Evolutionary conservation across 2,888 invertebrate species (phyloP), one percentile per base, ranked within the genome.

Genomic region (Torymus aiolomorphi): DNA sequence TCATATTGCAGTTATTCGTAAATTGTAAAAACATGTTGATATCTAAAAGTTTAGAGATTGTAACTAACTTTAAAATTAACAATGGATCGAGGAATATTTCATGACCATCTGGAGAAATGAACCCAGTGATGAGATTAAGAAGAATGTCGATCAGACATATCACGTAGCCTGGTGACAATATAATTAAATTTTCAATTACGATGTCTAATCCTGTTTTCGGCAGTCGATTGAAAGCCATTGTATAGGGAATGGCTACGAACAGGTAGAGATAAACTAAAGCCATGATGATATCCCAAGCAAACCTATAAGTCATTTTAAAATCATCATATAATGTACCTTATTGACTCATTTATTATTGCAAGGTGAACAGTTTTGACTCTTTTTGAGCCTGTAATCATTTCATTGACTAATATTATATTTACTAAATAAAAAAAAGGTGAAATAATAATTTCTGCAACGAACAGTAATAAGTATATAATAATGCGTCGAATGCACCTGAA

Each of bases 101-200:
- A 52, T 86, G 84, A 10, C 86, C 85, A 24, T 87, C 85, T 0
- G 52, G 51, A 0, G 86, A 85, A 3, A 73, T 78, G 71, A 83
- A 88, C 31, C 90, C 91, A 2, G 89, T 89, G 4, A 90, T 80
- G 69, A 89, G 90, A 82, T 87, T 88, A 14, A 90, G 73, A 2
- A 84, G n/a, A 67, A 89, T 86, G 52, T 90, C 89, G 2, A 85
- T 42, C 14, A 88, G 67, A 59, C 87, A 88, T 24, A 88, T 24
- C 0, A 67, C 56, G 12, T 84, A 87, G 4, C 83, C 85, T 3
- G 88, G 86, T 62, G 84, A 78, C 2, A 86, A 73, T 1, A 83
- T 49, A 3, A 81, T 18, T 81, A 81, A 82, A 2, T 67, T 80
- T 31, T 77, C 3, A 0, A 31, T 57, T 14, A 82, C 57, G 18